Conservation (phyloP, 1,140 invertebrate genomes). For the Drosophila pandora region DNA sequence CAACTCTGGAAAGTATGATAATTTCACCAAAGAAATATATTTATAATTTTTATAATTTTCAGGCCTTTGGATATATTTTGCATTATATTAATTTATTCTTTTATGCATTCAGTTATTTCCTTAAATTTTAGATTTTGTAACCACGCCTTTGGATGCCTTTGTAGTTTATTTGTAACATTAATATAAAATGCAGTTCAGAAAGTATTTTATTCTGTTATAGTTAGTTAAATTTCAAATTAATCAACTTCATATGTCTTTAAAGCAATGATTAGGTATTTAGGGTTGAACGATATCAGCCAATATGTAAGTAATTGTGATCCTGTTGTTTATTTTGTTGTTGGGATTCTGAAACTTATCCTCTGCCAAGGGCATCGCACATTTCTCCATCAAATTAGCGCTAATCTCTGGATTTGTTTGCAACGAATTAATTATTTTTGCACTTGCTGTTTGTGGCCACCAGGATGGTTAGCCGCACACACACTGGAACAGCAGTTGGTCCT, state of each 20-base stretch:
- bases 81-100: too few species aligned
- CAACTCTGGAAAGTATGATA: background rate
- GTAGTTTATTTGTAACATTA: too few species aligned
- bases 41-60: too few species aligned
- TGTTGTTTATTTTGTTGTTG: slow-evolving; percentile 8
- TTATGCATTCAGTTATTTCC: too few species aligned
- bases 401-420: slow-evolving; percentile 60
- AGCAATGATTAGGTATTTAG: background rate
- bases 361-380: slow-evolving; percentile 43
- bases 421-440: slow-evolving; percentile 70
- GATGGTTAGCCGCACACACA: slow-evolving; percentile 5
- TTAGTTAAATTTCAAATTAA: background rate
- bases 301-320: slow-evolving; percentile 12
- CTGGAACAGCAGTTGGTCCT: slow-evolving; percentile 22
- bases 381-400: slow-evolving; percentile 57
- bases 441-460: slow-evolving; percentile 44
- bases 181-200: too few species aligned
- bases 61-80: too few species aligned
- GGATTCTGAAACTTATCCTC: slow-evolving; percentile 14
- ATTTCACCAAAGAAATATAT: too few species aligned
- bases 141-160: too few species aligned
- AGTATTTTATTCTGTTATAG: too few species aligned
- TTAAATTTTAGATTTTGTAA: too few species aligned
- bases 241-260: background rate
- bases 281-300: slow-evolving; percentile 24